Evolutionary conservation across 2,113 vertebrate genomes (phyloP).

Genomic region (Atherinomorus stipes): DNA sequence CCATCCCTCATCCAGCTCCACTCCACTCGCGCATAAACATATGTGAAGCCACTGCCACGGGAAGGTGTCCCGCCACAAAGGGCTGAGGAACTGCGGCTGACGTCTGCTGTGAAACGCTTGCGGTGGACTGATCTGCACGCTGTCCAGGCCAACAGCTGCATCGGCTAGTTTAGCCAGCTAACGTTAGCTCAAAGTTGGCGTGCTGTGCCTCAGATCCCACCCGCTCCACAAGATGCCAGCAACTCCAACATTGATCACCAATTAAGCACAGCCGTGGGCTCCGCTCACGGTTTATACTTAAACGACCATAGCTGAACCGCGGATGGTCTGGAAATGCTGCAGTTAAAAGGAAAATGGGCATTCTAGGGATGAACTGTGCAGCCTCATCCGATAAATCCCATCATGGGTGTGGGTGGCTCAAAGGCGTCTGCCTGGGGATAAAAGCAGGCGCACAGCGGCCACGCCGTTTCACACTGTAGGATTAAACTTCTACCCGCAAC

Average conservation of each 20-base stretch:
- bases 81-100: background rate
- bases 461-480: slow-evolving; percentile 8
- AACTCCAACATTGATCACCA: background rate
- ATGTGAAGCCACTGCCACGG: background rate
- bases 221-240: slow-evolving; percentile 38
- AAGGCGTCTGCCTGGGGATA: slow-evolving; percentile 66
- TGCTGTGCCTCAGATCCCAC: slow-evolving; percentile 44
- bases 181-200: slow-evolving; percentile 73
- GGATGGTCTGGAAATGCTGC: accelerated
- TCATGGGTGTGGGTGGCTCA: slow-evolving; percentile 77
- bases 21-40: background rate
- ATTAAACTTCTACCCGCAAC: background rate
- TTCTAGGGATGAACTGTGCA: slow-evolving; percentile 40
- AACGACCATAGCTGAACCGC: accelerated
- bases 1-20: background rate
- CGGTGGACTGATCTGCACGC: background rate
- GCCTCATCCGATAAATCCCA: slow-evolving; percentile 54
- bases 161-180: slow-evolving; percentile 61
- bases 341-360: background rate
- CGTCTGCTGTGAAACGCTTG: background rate
- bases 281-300: too few relatives aligned
- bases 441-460: slow-evolving; percentile 63
- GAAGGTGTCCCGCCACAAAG: background rate
- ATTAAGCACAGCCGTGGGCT: background rate
- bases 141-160: slow-evolving; percentile 56